Conservation (phyloP, 2,113 vertebrate species). For the Bungarus multicinctus region DNA sequence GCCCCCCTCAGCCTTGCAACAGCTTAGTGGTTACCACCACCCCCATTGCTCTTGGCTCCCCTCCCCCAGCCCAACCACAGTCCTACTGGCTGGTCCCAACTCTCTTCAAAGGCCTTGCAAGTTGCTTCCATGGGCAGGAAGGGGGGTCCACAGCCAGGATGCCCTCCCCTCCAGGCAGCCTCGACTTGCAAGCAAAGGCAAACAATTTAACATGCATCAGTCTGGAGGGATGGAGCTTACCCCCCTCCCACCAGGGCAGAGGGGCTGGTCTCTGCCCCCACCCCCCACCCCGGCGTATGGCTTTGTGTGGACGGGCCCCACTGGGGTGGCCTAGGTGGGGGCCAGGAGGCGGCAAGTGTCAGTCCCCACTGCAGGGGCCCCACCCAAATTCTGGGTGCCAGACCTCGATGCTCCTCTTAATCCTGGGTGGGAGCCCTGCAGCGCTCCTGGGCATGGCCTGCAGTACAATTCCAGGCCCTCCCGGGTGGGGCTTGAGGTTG, state of each 20-base stretch:
- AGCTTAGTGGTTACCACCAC: not conserved
- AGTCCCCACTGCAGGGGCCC: not conserved
- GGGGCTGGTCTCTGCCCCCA: slow-evolving; percentile 22
- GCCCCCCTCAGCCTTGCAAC: not conserved
- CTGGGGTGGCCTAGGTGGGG: slow-evolving; percentile 23
- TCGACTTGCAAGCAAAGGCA: not conserved
- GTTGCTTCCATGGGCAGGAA: not conserved
- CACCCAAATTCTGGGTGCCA: not conserved
- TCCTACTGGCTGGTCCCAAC: not conserved
- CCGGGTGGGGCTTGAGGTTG: not conserved
- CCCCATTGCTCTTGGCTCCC: not conserved
- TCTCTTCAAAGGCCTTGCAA: not conserved
- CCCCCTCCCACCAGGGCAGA: not conserved
- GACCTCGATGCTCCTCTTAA: not conserved
- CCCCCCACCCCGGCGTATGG: slow-evolving; percentile 51
- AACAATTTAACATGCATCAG: not conserved
- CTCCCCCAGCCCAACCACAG: not conserved
- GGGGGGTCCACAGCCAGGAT: not conserved
- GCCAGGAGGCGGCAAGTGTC: not conserved
- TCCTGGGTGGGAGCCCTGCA: not conserved
- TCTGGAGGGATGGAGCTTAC: not conserved
- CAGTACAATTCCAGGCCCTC: not conserved
- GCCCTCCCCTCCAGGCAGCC: not conserved
- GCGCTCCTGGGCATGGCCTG: not conserved
- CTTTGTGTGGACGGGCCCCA: slow-evolving; percentile 56